phyloP scores from a whole-genome alignment of 2,888 invertebrate genomes.

The Cremastinae sp. region DNA sequence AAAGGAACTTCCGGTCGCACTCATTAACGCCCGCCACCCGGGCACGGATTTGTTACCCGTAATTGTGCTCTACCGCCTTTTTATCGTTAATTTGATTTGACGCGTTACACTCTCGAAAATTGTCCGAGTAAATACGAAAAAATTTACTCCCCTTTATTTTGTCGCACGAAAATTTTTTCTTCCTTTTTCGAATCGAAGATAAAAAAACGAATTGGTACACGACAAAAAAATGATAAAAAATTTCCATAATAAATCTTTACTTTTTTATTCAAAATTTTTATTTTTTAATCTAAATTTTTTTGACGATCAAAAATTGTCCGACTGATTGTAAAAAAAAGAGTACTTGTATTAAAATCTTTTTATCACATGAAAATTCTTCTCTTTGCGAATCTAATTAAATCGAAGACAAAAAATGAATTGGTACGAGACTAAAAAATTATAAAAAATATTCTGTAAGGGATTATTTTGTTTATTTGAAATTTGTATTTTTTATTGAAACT shows the following conservation, averaged over 20 bases:
- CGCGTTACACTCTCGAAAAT: conserved; percentile 69
- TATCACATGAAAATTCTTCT: not conserved
- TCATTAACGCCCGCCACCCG: conserved; percentile 77
- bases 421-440: not conserved
- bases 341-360: too few relatives aligned
- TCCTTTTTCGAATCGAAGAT: not conserved
- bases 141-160: conserved; percentile 5
- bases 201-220: not conserved
- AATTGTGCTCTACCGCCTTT: conserved; percentile 71
- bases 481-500: too few relatives aligned
- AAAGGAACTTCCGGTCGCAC: conserved; percentile 76
- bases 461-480: too few relatives aligned
- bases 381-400: too few relatives aligned
- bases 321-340: too few relatives aligned
- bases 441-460: too few relatives aligned
- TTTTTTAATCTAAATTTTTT: too few relatives aligned
- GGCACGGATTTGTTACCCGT: conserved; percentile 78
- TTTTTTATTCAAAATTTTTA: too few relatives aligned
- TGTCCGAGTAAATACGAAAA: conserved; percentile 8
- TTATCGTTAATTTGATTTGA: conserved; percentile 75
- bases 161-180: not conserved
- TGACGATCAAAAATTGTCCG: too few relatives aligned
- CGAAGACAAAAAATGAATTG: not conserved
- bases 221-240: too few relatives aligned
- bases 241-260: too few relatives aligned